These are phyloP conservation scores for Oncorhynchus gorbuscha DNA, from an alignment of 2,113 vertebrate genomes.

Conservation along the genomic window DNA sequence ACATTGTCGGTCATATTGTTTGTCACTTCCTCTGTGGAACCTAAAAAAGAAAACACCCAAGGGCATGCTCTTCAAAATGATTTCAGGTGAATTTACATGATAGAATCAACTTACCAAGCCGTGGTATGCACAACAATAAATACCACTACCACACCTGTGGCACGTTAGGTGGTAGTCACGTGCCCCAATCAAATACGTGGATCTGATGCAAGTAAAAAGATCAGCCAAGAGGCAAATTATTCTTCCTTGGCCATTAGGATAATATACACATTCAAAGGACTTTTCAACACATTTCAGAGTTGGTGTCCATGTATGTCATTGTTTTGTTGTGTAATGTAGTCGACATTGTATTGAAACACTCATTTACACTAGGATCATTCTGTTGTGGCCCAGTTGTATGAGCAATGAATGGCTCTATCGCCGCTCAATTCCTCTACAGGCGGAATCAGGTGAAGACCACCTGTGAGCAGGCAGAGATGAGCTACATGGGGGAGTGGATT, in stretches of 20 bases:
- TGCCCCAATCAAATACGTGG: not conserved
- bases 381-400: not conserved
- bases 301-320: too few species aligned
- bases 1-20: conserved; percentile 52
- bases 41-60: not conserved
- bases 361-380: not conserved
- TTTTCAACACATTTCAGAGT: too few species aligned
- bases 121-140: not conserved
- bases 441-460: conserved; percentile 17
- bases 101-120: not conserved
- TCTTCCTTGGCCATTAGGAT: too few species aligned
- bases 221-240: too few species aligned
- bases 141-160: conserved; percentile 24
- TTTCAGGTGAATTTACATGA: not conserved
- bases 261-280: too few species aligned
- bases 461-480: not conserved
- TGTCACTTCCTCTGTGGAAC: not conserved
- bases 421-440: not conserved
- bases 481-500: conserved; percentile 13
- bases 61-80: not conserved
- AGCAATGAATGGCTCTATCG: not conserved
- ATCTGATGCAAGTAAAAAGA: too few species aligned
- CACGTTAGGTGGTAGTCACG: conserved; percentile 18
- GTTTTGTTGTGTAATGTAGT: too few species aligned
- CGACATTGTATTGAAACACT: not conserved